These are phyloP conservation scores for Euclidia mi DNA, from an alignment of 2,888 invertebrate genomes.

Conservation along the genomic window DNA sequence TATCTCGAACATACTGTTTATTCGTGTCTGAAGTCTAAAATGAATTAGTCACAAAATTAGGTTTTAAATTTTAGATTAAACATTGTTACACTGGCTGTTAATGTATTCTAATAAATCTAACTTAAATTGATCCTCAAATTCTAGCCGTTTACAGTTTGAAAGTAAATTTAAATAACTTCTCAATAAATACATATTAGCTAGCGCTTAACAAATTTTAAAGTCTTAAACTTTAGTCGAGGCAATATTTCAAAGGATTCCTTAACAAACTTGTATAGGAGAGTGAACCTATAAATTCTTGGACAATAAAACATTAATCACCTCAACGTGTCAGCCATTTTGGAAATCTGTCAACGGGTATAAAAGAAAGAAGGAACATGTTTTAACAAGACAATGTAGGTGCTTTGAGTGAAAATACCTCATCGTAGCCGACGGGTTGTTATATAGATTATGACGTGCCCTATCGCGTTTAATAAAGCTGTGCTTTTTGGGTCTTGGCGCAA, in stretches of 20 bases:
- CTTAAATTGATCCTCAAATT: no score
- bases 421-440: slow-evolving; percentile 51
- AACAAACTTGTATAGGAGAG: neutral
- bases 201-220: no score
- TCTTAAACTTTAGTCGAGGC: neutral
- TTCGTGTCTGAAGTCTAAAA: no score
- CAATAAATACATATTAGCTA: no score
- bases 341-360: slow-evolving; percentile 39
- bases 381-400: slow-evolving; percentile 49
- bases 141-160: no score
- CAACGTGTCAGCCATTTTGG: slow-evolving; percentile 3
- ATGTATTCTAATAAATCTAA: no score
- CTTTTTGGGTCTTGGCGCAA: slow-evolving; percentile 62
- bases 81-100: no score
- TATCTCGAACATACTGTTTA: no score
- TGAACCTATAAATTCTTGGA: slow-evolving; percentile 6
- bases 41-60: no score
- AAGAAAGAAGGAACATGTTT: slow-evolving; percentile 51
- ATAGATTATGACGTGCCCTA: slow-evolving; percentile 79
- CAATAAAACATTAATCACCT: slow-evolving; percentile 9
- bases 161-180: no score
- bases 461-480: slow-evolving; percentile 78
- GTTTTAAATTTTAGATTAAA: no score
- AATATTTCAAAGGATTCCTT: slow-evolving; percentile 1
- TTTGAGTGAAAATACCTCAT: slow-evolving; percentile 60